Percentiles rank a stretch among this genome's conserved stretches.
phyloP scores from a whole-genome alignment of 2,113 vertebrate genomes.

The Trichechus manatus region DNA sequence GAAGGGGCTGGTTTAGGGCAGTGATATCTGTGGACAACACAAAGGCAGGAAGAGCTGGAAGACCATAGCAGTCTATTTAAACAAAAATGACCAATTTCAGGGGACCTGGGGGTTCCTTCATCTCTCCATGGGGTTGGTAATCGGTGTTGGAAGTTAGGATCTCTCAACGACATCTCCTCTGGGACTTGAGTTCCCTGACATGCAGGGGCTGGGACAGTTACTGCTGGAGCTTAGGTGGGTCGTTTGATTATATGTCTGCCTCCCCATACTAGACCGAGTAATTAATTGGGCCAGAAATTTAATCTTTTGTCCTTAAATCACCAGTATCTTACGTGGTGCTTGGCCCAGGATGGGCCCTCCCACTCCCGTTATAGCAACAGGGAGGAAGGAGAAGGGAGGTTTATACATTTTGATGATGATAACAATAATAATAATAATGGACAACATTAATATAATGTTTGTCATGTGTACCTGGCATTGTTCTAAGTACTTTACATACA shows the following conservation, averaged over 20 bases:
- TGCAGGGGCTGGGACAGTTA: rapidly evolving
- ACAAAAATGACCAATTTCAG: neutral
- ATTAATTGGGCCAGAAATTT: neutral
- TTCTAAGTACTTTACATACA: neutral
- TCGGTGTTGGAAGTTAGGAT: too few species aligned
- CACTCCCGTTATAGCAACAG: neutral
- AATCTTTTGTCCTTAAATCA: neutral
- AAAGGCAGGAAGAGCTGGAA: neutral
- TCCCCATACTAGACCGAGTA: neutral
- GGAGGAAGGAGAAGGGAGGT: neutral
- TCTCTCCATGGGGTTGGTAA: neutral
- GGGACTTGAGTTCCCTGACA: neutral
- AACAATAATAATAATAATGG: neutral
- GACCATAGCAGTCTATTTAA: neutral
- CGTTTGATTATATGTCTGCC: neutral
- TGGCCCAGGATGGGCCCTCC: neutral
- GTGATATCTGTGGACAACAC: neutral
- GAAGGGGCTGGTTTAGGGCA: neutral
- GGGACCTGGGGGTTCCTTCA: rapidly evolving
- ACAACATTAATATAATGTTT: neutral
- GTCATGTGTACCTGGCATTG: neutral
- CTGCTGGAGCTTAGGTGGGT: too few species aligned
- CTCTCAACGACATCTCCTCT: too few species aligned
- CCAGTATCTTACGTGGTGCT: neutral
- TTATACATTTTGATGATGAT: neutral